These are phyloP conservation scores for Bedellia somnulentella DNA, from an alignment of 2,888 invertebrate species.

Conservation along the genomic window DNA sequence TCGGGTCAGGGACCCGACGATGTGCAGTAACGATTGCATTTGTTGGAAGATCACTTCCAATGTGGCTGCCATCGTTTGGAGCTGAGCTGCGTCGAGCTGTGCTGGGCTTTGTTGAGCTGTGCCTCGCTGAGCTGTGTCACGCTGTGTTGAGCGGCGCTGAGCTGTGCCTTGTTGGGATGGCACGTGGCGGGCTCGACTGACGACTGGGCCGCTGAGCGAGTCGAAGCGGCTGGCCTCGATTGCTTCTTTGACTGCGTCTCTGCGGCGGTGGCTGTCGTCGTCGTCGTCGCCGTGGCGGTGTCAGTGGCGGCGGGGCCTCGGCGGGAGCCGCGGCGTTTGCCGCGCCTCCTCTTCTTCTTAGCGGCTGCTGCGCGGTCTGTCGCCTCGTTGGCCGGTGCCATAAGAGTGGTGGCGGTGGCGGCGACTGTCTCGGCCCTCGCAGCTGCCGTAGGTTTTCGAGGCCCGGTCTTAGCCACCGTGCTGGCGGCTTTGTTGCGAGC, in stretches of 20 bases:
- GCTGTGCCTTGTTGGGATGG: background rate
- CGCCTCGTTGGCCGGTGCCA: slow-evolving; percentile 1
- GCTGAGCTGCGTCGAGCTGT: too few relatives aligned
- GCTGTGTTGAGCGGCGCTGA: background rate
- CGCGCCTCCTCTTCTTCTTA: background rate
- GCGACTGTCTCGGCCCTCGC: background rate
- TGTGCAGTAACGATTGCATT: background rate
- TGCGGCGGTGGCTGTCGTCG: background rate
- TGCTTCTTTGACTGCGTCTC: background rate
- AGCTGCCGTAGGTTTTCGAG: background rate
- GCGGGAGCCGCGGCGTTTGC: too few relatives aligned
- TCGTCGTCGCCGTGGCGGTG: background rate
- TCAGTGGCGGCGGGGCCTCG: background rate
- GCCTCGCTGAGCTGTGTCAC: background rate
- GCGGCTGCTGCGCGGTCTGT: background rate
- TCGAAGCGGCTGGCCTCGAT: background rate
- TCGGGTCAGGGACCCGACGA: background rate
- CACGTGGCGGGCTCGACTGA: background rate
- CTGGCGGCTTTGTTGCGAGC: background rate
- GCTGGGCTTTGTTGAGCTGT: too few relatives aligned
- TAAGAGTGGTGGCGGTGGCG: background rate
- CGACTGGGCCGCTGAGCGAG: background rate
- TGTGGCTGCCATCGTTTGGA: background rate
- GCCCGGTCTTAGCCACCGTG: too few relatives aligned
- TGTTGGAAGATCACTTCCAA: background rate